phyloP scores from a whole-genome alignment of 2,113 vertebrate genomes.

The Anarhynchus alexandrinus region DNA sequence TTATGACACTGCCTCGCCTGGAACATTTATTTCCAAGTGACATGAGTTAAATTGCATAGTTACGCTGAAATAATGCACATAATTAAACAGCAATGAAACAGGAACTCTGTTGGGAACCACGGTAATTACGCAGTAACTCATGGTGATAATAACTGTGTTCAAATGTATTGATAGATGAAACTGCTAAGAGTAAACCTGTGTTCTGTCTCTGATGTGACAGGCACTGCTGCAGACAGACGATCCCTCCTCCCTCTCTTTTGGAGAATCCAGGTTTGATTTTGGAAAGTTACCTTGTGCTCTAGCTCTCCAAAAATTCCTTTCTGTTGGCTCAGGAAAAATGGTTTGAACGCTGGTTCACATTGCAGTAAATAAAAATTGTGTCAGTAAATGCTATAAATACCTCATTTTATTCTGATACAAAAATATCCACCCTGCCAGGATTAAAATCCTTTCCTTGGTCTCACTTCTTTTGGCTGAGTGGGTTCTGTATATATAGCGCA shows the following conservation, averaged over 20 bases:
- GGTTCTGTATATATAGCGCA: background rate
- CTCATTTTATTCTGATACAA: background rate
- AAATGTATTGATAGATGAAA: background rate
- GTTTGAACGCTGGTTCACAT: background rate
- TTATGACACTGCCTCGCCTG: background rate
- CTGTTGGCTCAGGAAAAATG: background rate
- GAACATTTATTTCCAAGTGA: conserved; percentile 14
- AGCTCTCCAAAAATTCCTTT: background rate
- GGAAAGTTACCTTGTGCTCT: background rate
- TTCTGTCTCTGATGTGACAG: background rate
- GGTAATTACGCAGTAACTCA: conserved; percentile 13
- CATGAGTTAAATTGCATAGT: background rate
- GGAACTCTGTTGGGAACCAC: background rate
- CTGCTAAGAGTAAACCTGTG: background rate
- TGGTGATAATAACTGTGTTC: conserved; percentile 24
- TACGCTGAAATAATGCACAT: conserved; percentile 1
- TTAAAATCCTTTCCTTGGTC: background rate
- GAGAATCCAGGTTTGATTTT: background rate
- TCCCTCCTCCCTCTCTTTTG: background rate
- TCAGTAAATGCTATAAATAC: conserved; percentile 11
- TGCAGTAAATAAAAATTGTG: background rate
- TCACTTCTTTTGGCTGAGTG: background rate
- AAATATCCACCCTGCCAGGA: background rate
- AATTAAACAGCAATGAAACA: conserved; percentile 24
- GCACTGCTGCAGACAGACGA: background rate